Base-by-base conservation (phyloP, 2,113 vertebrate species). In the Cyprinodon variegatus region DNA sequence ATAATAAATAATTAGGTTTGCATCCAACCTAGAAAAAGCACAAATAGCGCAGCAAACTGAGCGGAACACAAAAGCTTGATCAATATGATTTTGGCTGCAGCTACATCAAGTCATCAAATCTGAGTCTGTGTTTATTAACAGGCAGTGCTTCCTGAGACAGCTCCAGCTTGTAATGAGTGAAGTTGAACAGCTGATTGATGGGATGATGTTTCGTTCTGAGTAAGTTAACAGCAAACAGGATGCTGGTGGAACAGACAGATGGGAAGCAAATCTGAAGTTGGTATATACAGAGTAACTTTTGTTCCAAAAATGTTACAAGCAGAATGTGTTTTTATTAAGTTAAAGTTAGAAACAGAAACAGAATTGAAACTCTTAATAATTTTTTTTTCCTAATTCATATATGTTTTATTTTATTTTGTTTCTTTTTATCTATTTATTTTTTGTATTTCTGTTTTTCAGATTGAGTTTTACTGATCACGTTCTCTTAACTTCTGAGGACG, bases 151-250 rank as follows among this genome's bases (percentile, higher is more conserved):
- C 62, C 22, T 0, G 65, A 74, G 50, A 81, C 74, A 67, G n/a
- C 13, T 41, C 61, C 67, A 39, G 3, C 74, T 79, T 75, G 20
- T 90, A 86, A 88, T 77, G 83, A 88, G 83, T 65, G 3, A 1
- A n/a, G 73, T 43, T 46, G 53, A 86, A 77, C 74, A 81, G 74
- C 82, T 70, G 78, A 72, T 81, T 84, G 79, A 79, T 84, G 70
- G 71, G 64, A 68, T 15, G 8, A 43, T 74, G 59, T 66, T 50
- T 22, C 17, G 22, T 77, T 79, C 20, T 22, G 13, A n/a, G 57
- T 45, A 69, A 77, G 64, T 74, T 50, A 40, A 85, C 46, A 41
- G 78, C 45, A 67, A 76, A 72, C 61, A 71, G 15, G 63, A 81
- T 75, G 70, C 69, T 57, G 50, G 57, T 74, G 74, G 43, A 48